A percentile compares a stretch with the other conserved stretches of the same genome.
phyloP scores from a whole-genome alignment of 2,797 vertebrate genomes.

The Myripristis murdjan region DNA sequence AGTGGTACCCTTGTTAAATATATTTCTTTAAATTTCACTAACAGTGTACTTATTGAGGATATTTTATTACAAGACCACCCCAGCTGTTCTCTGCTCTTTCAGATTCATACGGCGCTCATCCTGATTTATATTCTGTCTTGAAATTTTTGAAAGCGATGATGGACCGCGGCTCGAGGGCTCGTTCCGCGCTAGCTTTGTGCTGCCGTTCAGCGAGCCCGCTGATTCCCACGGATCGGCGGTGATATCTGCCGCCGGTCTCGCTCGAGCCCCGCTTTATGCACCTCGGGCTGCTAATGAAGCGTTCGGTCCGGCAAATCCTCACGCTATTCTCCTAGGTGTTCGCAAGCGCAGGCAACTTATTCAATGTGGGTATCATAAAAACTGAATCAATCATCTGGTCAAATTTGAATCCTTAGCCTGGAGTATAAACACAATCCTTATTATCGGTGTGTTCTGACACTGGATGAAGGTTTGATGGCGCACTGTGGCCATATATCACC shows the following conservation, averaged over 20 bases:
- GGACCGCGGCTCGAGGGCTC: neutral
- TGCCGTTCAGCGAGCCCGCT: neutral
- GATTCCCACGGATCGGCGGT: constrained; percentile 14
- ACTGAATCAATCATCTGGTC: constrained; percentile 26
- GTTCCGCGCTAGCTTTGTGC: neutral
- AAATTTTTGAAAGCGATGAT: constrained; percentile 6
- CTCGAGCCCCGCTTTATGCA: neutral
- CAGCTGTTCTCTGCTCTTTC: constrained; percentile 29
- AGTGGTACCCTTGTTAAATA: too few relatives aligned
- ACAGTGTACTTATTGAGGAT: constrained; percentile 15
- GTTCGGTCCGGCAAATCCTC: neutral
- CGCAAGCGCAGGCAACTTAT: neutral
- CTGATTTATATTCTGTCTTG: constrained; percentile 13
- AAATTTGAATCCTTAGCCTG: constrained; percentile 32
- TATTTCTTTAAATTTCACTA: neutral
- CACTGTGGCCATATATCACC: neutral
- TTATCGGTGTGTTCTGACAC: constrained; percentile 12
- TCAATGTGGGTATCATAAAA: neutral
- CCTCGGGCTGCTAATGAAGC: constrained; percentile 9
- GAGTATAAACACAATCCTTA: constrained; percentile 6
- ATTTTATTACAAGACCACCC: constrained; percentile 17
- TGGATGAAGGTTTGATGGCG: constrained; percentile 8
- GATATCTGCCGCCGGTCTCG: neutral
- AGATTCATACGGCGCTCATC: constrained; percentile 19
- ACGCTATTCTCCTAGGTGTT: constrained; percentile 11